Percentiles rank a stretch among this genome's conserved stretches.
phyloP scores from a whole-genome alignment of 2,888 invertebrate genomes.

The Pemphredon lugubris region DNA sequence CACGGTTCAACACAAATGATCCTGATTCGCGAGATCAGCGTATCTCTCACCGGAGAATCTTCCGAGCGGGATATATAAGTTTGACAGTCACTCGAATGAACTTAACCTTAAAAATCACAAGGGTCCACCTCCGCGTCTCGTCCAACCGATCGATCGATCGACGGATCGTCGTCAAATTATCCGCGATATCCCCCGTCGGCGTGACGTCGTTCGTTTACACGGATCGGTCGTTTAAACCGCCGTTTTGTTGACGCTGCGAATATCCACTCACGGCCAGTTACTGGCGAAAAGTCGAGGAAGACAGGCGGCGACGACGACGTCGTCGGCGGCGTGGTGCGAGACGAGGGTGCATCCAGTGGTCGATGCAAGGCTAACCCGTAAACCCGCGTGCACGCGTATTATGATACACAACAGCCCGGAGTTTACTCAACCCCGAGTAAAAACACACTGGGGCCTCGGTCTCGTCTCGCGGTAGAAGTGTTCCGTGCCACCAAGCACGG shows the following conservation, averaged over 20 bases:
- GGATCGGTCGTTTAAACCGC: constrained; percentile 25
- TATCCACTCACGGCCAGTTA: constrained; percentile 21
- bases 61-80: too few species aligned
- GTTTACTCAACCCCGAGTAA: constrained; percentile 87
- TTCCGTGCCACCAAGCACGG: constrained; percentile 54
- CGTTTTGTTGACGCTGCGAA: constrained; percentile 54
- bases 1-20: too few species aligned
- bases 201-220: constrained; percentile 24
- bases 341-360: constrained; percentile 61
- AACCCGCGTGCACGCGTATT: constrained; percentile 82
- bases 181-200: neutral
- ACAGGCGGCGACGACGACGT: constrained; percentile 21
- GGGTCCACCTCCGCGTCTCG: too few species aligned
- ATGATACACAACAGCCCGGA: constrained; percentile 91
- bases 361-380: constrained; percentile 67
- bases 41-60: too few species aligned
- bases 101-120: too few species aligned
- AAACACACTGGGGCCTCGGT: constrained; percentile 77
- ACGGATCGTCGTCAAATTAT: neutral
- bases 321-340: constrained; percentile 50
- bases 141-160: too few species aligned
- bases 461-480: constrained; percentile 59
- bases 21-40: too few species aligned
- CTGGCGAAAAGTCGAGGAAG: constrained; percentile 29
- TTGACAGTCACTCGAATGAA: too few species aligned